Percentiles rank a stretch among this genome's conserved stretches.
Conservation (phyloP, 64 coral and sea anemone species). For the Porites australiensis region DNA sequence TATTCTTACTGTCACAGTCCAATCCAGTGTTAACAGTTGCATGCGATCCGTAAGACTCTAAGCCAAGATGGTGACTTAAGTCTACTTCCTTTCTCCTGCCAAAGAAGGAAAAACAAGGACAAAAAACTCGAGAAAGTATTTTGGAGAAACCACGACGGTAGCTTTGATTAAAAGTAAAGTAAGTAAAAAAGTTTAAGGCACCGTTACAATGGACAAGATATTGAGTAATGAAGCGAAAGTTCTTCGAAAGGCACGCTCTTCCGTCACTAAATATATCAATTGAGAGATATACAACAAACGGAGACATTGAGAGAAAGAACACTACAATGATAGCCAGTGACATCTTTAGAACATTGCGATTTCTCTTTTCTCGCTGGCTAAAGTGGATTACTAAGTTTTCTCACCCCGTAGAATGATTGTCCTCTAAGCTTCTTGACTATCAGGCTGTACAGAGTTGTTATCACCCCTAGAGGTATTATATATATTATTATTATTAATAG, state of each 20-base stretch:
- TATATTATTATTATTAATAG: slow-evolving; percentile 16
- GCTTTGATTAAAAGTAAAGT: slow-evolving; percentile 27
- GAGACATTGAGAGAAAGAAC: slow-evolving; percentile 32
- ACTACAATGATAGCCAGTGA: slow-evolving; percentile 5
- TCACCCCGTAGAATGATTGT: slow-evolving; percentile 13
- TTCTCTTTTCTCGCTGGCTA: slow-evolving; percentile 1
- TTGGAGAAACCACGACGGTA: slow-evolving; percentile 23
- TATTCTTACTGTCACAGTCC: slow-evolving; percentile 6
- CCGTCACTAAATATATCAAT: slow-evolving; percentile 8
- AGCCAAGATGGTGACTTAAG: neutral
- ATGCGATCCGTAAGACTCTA: neutral
- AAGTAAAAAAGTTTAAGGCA: slow-evolving; percentile 4
- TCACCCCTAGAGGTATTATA: neutral
- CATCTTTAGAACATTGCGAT: slow-evolving; percentile 28
- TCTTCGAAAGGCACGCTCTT: slow-evolving; percentile 1
- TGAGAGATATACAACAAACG: slow-evolving; percentile 21
- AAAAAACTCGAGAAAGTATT: slow-evolving; percentile 4
- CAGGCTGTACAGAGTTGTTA: neutral
- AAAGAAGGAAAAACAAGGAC: neutral
- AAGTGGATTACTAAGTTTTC: slow-evolving; percentile 29
- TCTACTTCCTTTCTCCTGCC: neutral
- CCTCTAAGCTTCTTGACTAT: slow-evolving; percentile 2
- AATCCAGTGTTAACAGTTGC: slow-evolving; percentile 2
- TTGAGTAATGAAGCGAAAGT: slow-evolving; percentile 34
- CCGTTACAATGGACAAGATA: slow-evolving; percentile 36